These are phyloP conservation scores for Lycaon pictus DNA, from an alignment of 2,113 vertebrate species.

Conservation along the genomic window DNA sequence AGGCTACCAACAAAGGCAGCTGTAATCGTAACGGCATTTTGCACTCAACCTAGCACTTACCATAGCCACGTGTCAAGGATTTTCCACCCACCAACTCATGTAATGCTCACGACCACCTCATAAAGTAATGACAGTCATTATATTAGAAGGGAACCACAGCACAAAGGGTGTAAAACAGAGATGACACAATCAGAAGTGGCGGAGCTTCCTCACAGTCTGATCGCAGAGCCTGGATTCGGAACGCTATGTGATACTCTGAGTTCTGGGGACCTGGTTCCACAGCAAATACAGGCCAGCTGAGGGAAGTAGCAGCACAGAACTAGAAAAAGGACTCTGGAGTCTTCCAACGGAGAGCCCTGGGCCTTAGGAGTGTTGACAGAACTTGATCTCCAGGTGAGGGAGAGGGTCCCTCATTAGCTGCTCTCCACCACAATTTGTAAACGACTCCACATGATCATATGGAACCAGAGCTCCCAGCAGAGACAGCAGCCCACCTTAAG, in stretches of 20 bases:
- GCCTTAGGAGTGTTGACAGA: background rate
- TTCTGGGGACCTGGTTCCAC: rapidly evolving
- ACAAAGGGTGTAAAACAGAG: background rate
- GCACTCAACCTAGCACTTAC: background rate
- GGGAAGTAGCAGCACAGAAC: too few species aligned
- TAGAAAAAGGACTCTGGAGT: background rate
- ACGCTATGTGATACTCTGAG: rapidly evolving
- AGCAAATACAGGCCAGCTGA: background rate
- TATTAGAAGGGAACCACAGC: background rate
- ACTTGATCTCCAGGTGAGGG: background rate
- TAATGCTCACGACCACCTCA: background rate
- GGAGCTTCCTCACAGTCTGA: background rate
- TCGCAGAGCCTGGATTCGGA: background rate
- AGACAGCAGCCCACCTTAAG: background rate
- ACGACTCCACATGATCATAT: rapidly evolving
- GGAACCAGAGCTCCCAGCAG: background rate
- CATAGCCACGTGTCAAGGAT: background rate
- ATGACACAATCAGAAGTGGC: background rate
- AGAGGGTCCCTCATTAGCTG: rapidly evolving
- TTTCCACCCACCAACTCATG: too few species aligned
- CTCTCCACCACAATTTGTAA: background rate
- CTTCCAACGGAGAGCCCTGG: background rate
- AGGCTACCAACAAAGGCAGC: background rate
- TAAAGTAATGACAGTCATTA: background rate
- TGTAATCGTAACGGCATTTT: background rate